Conservation (phyloP, 2,888 invertebrate species). For the Syrphus vitripennis region DNA sequence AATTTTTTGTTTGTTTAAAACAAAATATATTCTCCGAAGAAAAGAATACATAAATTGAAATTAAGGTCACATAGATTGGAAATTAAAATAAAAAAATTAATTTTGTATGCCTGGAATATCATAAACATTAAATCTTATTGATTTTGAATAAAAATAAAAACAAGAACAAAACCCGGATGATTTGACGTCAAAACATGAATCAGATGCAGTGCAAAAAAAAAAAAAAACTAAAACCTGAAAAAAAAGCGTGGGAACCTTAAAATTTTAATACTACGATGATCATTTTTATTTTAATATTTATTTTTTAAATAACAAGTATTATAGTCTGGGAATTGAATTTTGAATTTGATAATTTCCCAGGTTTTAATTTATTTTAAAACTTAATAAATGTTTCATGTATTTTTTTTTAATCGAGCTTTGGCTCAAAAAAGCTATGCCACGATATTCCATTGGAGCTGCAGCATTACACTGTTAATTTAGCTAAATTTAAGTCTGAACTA, state of each 20-base stretch:
- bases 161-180: not conserved
- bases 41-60: constrained; percentile 34
- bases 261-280: constrained; percentile 6
- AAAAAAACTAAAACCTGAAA: not conserved
- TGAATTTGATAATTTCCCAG: too few species aligned
- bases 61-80: constrained; percentile 57
- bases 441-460: too few species aligned
- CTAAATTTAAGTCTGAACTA: too few species aligned
- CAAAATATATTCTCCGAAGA: not conserved
- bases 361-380: too few species aligned
- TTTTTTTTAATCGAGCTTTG: too few species aligned
- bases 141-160: not conserved
- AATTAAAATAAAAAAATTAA: not conserved
- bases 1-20: not conserved
- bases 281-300: not conserved
- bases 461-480: too few species aligned
- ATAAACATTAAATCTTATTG: constrained; percentile 40
- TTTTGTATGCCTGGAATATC: constrained; percentile 22
- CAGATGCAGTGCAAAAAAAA: not conserved
- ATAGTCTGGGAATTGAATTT: not conserved
- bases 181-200: constrained; percentile 22
- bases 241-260: constrained; percentile 52
- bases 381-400: too few species aligned
- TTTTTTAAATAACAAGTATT: not conserved
- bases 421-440: too few species aligned